phyloP scores from a whole-genome alignment of 2,888 invertebrate genomes.

The Pherbina coryleti region DNA sequence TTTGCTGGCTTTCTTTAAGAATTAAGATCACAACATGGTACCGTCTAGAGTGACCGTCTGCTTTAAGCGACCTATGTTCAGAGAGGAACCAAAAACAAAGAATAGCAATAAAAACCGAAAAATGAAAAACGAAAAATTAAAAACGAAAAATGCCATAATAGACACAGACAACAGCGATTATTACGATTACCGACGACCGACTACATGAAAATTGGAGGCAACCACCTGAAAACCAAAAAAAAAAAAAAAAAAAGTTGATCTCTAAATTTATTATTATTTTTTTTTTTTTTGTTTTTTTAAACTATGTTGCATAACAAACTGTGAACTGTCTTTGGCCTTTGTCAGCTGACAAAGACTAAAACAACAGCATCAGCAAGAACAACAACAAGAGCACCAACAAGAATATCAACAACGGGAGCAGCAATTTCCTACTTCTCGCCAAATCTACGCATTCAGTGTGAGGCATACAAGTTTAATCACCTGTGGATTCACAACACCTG shows the following conservation, averaged over 20 bases:
- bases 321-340: constrained; percentile 20
- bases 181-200: not conserved
- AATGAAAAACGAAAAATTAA: too few relatives aligned
- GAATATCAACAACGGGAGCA: constrained; percentile 2
- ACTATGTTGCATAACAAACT: constrained; percentile 28
- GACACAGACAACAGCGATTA: not conserved
- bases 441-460: not conserved
- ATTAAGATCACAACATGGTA: too few relatives aligned
- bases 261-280: constrained; percentile 15
- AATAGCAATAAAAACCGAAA: not conserved
- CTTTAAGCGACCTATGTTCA: not conserved
- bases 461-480: constrained; percentile 23
- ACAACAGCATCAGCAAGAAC: constrained; percentile 23
- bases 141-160: not conserved
- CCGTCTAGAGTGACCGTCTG: not conserved
- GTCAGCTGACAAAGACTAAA: not conserved
- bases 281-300: not conserved
- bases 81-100: not conserved
- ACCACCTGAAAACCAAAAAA: not conserved
- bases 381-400: constrained; percentile 8
- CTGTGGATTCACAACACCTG: constrained; percentile 6
- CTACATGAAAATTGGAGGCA: not conserved
- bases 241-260: constrained; percentile 15
- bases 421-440: not conserved
- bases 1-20: too few relatives aligned